phyloP scores from a whole-genome alignment of 2,888 invertebrate species.

The Agriopis leucophaearia region DNA sequence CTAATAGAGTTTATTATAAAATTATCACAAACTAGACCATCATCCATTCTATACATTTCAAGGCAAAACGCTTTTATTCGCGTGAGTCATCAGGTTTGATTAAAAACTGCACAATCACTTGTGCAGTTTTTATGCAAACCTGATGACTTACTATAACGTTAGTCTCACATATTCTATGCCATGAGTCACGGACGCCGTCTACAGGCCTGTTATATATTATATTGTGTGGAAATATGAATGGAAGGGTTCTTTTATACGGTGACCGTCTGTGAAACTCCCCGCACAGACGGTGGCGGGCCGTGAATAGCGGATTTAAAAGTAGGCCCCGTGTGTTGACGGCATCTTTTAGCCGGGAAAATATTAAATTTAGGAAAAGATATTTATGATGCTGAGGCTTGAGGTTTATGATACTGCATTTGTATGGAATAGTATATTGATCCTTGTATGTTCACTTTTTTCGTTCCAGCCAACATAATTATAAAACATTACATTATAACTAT shows the following conservation, averaged over 20 bases:
- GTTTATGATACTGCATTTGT: background rate
- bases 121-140: slow-evolving; percentile 32
- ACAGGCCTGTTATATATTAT: slow-evolving; percentile 24
- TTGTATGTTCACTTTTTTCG: too few species aligned
- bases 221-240: slow-evolving; percentile 34
- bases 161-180: slow-evolving; percentile 5
- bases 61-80: slow-evolving; percentile 24
- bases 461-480: too few species aligned
- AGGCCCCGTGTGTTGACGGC: slow-evolving; percentile 23
- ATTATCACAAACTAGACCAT: slow-evolving; percentile 13
- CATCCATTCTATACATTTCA: slow-evolving; percentile 24
- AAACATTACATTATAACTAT: too few species aligned
- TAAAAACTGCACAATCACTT: too few species aligned
- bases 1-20: background rate
- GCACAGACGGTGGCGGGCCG: slow-evolving; percentile 19
- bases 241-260: slow-evolving; percentile 35
- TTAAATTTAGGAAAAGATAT: slow-evolving; percentile 20
- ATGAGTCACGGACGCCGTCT: slow-evolving; percentile 31
- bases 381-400: too few species aligned
- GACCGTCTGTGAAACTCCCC: slow-evolving; percentile 32
- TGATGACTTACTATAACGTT: slow-evolving; percentile 19
- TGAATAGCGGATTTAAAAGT: slow-evolving; percentile 39
- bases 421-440: background rate
- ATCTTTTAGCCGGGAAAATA: slow-evolving; percentile 26
- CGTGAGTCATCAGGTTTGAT: too few species aligned